phyloP scores from a whole-genome alignment of 2,113 vertebrate species.

The Menidia beryllina region DNA sequence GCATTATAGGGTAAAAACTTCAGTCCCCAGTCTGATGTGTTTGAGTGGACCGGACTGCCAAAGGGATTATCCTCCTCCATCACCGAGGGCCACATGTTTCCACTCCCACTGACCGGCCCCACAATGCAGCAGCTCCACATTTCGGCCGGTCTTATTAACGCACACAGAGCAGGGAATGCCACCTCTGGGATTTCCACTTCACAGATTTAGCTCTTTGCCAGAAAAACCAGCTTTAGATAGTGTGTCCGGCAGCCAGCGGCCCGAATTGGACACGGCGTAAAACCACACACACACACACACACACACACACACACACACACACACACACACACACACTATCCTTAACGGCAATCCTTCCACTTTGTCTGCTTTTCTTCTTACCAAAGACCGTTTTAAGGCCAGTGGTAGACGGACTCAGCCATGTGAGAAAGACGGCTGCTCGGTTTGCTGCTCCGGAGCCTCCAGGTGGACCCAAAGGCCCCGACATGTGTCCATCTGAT shows the following conservation, averaged over 20 bases:
- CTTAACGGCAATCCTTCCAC: slow-evolving; percentile 20
- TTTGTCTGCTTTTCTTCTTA: slow-evolving; percentile 37
- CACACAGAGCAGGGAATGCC: slow-evolving; percentile 7
- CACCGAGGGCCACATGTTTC: slow-evolving; percentile 75
- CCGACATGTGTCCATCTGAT: too few relatives aligned
- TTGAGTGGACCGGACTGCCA: slow-evolving; percentile 45
- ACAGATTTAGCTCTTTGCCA: slow-evolving; percentile 49
- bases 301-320: background rate
- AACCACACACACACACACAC: slow-evolving; percentile 19
- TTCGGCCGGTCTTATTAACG: slow-evolving; percentile 35
- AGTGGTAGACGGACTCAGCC: background rate
- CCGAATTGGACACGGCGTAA: slow-evolving; percentile 47
- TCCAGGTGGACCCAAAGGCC: too few relatives aligned
- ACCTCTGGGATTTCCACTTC: slow-evolving; percentile 48
- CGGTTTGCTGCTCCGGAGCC: too few relatives aligned
- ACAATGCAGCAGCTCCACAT: slow-evolving; percentile 27
- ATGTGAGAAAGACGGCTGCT: too few relatives aligned
- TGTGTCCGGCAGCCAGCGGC: slow-evolving; percentile 52
- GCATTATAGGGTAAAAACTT: background rate
- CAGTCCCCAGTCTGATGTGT: slow-evolving; percentile 10
- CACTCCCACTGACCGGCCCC: slow-evolving; percentile 50
- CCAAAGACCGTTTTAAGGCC: background rate
- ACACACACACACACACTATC: slow-evolving; percentile 23
- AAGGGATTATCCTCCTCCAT: slow-evolving; percentile 75
- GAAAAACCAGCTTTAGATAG: slow-evolving; percentile 58